Base-by-base conservation (phyloP, 2,888 invertebrate genomes). In the Pyralis farinalis region DNA sequence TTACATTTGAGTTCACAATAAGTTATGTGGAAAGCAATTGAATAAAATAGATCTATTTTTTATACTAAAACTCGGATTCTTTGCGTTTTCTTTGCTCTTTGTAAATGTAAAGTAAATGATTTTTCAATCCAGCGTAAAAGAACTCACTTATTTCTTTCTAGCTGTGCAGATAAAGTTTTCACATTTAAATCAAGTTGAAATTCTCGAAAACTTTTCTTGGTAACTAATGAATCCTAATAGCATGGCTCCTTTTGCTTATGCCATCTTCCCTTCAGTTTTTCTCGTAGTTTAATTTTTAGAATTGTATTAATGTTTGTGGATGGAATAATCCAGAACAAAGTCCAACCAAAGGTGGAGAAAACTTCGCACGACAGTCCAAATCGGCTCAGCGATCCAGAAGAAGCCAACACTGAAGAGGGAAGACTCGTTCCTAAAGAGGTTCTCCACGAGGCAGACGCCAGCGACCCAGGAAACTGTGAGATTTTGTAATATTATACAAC, bases 331-430 rank as follows among this genome's bases (percentile, higher is more conserved):
- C 92, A 96, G 96, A 93, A 95, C 95, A 73, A 96, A 96, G 82
- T 96, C 97, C 73, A 97, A 97, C 85, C 96, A 97, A 78, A 92
- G 97, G 89, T 98, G 98, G 96, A 95, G 97, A 94, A 97, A 98
- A 85, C 91, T 98, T 53, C 91, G 98, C 57, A 97, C 97, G 40
- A 98, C 98, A 35, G 97, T 97, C 62, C 97, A 97, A 85, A 91
- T 97, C 67, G 96, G 96, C 56, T 96, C 96, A 47, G 97, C 97
- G 39, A 93, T 93, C 48, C 95, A 95, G 86, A 96, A 96, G 90
- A 97, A 97, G 80, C 95, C 96, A 44, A 95, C 95, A 33, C 87
- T 96, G 72, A 98, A 96, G 83, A 92, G 96, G 58, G 97, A 96
- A 90, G 97, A 96, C 80, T 97, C 96, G 34, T 98, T 98, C 81